phyloP scores from a whole-genome alignment of 2,888 invertebrate species.

The Cheilosia grossa region DNA sequence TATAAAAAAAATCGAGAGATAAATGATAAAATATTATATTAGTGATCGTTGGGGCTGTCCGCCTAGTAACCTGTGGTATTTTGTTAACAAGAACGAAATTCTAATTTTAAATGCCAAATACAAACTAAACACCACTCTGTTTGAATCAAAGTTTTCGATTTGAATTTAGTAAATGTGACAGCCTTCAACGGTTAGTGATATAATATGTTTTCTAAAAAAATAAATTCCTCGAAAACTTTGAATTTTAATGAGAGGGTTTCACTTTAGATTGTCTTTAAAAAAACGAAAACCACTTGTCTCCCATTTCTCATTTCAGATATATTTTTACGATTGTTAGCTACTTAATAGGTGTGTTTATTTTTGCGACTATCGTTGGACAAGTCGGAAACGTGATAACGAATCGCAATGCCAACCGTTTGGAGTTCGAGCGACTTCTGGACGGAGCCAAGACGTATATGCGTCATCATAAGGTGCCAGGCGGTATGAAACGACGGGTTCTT shows the following conservation, averaged over 20 bases:
- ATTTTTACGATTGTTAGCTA: conserved; percentile 98
- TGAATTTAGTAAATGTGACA: conserved; percentile 78
- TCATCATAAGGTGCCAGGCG: conserved; percentile 96
- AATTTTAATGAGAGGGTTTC: conserved; percentile 50
- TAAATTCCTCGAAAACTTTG: conserved; percentile 66
- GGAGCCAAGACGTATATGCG: conserved; percentile 99
- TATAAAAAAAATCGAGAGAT: conserved; percentile 12
- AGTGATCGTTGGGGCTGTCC: conserved; percentile 82
- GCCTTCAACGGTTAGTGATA: conserved; percentile 82
- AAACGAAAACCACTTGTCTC: background rate
- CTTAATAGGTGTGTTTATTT: conserved; percentile 98
- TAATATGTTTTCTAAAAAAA: conserved; percentile 76
- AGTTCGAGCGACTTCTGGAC: conserved; percentile 96
- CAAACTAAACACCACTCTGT: conserved; percentile 49
- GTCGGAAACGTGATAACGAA: conserved; percentile 99
- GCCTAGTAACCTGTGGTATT: conserved; percentile 77
- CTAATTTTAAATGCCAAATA: background rate
- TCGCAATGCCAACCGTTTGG: conserved; percentile 96
- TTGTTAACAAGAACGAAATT: conserved; percentile 3
- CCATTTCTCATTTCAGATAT: conserved; percentile 88
- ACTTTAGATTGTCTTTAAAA: background rate
- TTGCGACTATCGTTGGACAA: conserved; percentile 98
- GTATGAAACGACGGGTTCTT: conserved; percentile 97
- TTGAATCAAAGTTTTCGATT: conserved; percentile 83
- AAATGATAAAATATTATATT: conserved; percentile 77